Conservation (phyloP, 2,113 vertebrate species). For the Trichomycterus rosablanca region DNA sequence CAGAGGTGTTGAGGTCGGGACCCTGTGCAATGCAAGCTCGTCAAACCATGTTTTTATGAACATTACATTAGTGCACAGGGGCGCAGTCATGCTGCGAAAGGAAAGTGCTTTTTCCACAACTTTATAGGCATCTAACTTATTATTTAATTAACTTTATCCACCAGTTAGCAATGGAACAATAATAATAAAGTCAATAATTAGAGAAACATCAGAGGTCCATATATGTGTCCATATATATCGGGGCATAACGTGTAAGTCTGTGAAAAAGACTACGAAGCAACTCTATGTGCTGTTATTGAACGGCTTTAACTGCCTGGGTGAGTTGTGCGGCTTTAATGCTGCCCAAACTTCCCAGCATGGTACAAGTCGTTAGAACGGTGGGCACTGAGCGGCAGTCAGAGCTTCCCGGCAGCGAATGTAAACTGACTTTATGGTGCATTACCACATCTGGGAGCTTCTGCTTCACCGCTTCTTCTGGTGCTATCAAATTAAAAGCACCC, state of each 20-base stretch:
- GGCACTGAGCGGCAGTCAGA: conserved; percentile 44
- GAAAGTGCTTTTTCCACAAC: too few species aligned
- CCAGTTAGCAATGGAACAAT: too few species aligned
- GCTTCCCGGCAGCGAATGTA: conserved; percentile 54
- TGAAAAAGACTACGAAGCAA: background rate
- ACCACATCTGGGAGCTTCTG: conserved; percentile 46
- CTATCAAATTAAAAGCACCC: conserved; percentile 57
- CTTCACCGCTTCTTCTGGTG: conserved; percentile 34
- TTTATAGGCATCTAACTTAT: too few species aligned
- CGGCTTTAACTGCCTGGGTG: background rate
- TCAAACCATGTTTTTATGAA: too few species aligned
- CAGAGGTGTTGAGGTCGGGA: too few species aligned
- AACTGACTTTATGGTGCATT: conserved; percentile 65
- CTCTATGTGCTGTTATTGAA: background rate
- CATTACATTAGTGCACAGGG: too few species aligned
- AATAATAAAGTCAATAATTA: too few species aligned
- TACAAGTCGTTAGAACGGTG: conserved; percentile 35
- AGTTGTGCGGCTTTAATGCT: background rate
- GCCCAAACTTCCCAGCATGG: conserved; percentile 6
- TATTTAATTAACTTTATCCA: too few species aligned
- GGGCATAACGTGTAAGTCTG: background rate
- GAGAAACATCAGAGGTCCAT: too few species aligned
- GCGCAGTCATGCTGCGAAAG: too few species aligned
- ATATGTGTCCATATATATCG: too few species aligned
- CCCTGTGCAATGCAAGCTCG: too few species aligned